Conservation (phyloP, 37 sponge, comb jelly and placozoan genomes). For the Axinella damicornis region DNA sequence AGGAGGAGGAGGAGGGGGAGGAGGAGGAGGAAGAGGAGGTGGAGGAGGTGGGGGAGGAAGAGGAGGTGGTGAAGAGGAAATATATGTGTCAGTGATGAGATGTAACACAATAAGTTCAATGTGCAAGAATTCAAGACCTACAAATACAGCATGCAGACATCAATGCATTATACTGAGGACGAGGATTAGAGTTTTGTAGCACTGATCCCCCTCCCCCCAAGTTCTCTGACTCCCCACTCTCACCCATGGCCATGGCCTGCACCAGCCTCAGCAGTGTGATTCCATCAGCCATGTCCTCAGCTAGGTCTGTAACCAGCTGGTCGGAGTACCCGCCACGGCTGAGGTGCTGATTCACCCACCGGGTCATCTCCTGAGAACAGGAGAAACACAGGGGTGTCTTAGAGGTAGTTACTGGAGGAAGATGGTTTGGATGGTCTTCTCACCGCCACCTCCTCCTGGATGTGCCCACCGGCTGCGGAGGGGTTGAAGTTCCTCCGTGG, state of each 20-base stretch:
- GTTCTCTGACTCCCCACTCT: neutral
- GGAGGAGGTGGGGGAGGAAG: too few species aligned
- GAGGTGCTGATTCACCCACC: constrained; percentile 68
- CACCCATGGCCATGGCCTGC: constrained; percentile 37
- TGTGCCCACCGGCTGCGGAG: neutral
- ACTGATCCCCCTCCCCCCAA: too few species aligned
- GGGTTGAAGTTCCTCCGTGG: constrained; percentile 10
- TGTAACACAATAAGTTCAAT: too few species aligned
- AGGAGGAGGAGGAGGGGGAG: too few species aligned
- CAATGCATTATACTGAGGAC: too few species aligned
- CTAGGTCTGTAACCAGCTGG: constrained; percentile 56
- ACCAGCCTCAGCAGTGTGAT: constrained; percentile 60
- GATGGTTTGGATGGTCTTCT: neutral
- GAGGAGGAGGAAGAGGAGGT: too few species aligned
- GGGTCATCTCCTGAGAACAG: constrained; percentile 51
- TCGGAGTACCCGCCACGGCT: constrained; percentile 25
- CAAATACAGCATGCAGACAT: too few species aligned
- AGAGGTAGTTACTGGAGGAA: too few species aligned
- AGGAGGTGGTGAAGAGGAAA: too few species aligned
- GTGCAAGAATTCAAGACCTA: too few species aligned
- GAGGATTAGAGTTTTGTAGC: neutral
- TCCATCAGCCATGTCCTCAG: constrained; percentile 71
- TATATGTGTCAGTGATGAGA: too few species aligned
- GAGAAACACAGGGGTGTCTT: neutral
- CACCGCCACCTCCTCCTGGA: neutral